Evolutionary conservation across 2,797 vertebrate genomes (phyloP), one percentile per base, ranked within the genome.

Genomic region (Enteromius unitaeniatus): DNA sequence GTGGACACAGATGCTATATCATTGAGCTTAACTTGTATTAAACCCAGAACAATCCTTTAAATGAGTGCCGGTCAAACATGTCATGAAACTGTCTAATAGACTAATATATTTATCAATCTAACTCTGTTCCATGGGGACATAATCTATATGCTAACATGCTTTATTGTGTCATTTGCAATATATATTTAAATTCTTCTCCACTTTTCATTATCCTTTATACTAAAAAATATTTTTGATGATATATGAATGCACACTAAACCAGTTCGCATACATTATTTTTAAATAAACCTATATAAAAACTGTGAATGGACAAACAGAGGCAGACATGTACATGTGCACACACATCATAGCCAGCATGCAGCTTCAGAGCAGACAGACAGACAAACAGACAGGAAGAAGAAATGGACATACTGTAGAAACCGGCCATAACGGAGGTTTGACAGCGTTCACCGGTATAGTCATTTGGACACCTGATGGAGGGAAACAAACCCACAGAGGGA

Each of bases 381-480:
- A 67, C 86, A 69, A 21, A 85, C 55, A 82, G 23, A 88, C 83
- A 37, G 92, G 89, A 90, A 93, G 95, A 96, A 97, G 95, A 96
- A 97, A 95, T 97, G 96, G 96, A 99, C 98, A 98, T 99, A 99
- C 98, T 97, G 98, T 98, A 99, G 96, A 99, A 99, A 98, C 97
- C 97, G 97, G 97, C 97, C 97, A 99, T 99, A 97, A 98, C 97
- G 97, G 97, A 99, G 97, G 97, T 98, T 96, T 99, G 97, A 97
- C 98, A 99, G 96, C 97, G 98, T 96, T 99, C 97, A 96, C 98
- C 98, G 95, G 96, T 99, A 97, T 97, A 99, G 96, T 97, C 97
- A 96, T 98, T 99, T 94, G 98, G 98, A 97, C 98, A 99, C 97
- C 98, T 99, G 97, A 96, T 97, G 95, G 94, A 95, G 55, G 76